Evolutionary conservation across 2,797 vertebrate genomes (phyloP).

Genomic region (Enteromius radiatus): DNA sequence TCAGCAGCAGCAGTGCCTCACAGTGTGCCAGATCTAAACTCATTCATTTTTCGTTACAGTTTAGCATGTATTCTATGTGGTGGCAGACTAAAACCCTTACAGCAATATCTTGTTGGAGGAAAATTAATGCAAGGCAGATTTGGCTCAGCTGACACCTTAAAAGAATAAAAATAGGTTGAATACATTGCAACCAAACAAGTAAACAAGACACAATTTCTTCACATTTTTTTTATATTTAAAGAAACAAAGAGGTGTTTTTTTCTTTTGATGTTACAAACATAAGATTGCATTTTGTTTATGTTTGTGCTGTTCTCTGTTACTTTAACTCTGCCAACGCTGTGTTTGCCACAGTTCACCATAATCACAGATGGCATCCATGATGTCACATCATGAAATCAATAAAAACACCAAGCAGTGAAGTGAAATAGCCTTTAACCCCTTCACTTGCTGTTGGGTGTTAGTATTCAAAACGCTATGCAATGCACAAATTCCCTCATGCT

Average conservation of each 20-base stretch:
- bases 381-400: constrained; percentile 8
- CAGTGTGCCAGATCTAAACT: constrained; percentile 43
- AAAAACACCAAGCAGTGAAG: not conserved
- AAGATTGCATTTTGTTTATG: not conserved
- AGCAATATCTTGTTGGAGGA: constrained; percentile 1
- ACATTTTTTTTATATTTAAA: not conserved
- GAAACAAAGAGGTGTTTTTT: not conserved
- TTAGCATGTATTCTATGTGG: constrained; percentile 21
- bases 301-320: not conserved
- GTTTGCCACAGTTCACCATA: not conserved
- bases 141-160: not conserved
- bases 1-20: constrained; percentile 22
- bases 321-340: constrained; percentile 4
- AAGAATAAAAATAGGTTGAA: not conserved
- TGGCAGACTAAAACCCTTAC: constrained; percentile 7
- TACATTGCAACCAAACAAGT: not conserved
- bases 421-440: constrained; percentile 18
- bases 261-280: not conserved
- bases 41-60: constrained; percentile 37
- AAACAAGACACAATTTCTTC: not conserved
- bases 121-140: constrained; percentile 8
- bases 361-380: not conserved
- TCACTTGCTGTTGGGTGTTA: not conserved
- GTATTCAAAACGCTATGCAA: not conserved
- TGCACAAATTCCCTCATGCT: not conserved